Conservation (phyloP, 2,888 invertebrate species). For the Metallyticus violacea region DNA sequence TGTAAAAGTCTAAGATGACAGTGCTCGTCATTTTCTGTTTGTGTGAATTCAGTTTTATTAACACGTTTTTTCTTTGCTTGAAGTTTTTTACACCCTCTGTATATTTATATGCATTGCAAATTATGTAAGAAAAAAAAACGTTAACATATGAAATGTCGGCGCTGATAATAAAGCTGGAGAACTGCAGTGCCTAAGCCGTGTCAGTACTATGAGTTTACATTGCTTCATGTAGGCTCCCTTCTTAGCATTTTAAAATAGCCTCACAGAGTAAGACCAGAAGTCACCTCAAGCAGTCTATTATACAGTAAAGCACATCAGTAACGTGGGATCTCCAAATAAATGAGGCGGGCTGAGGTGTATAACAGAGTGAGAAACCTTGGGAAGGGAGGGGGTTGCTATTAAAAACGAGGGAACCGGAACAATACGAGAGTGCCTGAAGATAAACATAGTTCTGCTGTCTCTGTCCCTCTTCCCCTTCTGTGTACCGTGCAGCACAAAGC, state of each 20-base stretch:
- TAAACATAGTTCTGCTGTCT: not conserved
- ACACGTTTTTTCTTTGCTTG: too few species aligned
- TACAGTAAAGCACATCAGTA: not conserved
- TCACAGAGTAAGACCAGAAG: not conserved
- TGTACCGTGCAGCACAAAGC: not conserved
- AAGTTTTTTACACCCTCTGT: too few species aligned
- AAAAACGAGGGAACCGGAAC: not conserved
- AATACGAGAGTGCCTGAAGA: not conserved
- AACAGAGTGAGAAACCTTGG: not conserved
- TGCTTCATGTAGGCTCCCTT: not conserved
- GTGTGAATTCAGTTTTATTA: too few species aligned
- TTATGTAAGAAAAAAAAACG: too few species aligned
- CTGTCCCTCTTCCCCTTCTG: not conserved
- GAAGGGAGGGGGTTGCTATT: not conserved
- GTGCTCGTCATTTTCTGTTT: too few species aligned
- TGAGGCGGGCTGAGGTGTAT: not conserved
- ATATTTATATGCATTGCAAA: too few species aligned
- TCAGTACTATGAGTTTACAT: too few species aligned
- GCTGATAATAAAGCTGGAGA: too few species aligned
- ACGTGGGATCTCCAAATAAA: not conserved
- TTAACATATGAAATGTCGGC: too few species aligned
- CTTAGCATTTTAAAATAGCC: not conserved
- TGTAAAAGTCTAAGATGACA: too few species aligned
- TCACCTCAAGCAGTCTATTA: not conserved
- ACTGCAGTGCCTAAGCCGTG: too few species aligned